Base-by-base conservation (phyloP, 1,140 invertebrate species). In the Venustaconcha ellipsiformis region DNA sequence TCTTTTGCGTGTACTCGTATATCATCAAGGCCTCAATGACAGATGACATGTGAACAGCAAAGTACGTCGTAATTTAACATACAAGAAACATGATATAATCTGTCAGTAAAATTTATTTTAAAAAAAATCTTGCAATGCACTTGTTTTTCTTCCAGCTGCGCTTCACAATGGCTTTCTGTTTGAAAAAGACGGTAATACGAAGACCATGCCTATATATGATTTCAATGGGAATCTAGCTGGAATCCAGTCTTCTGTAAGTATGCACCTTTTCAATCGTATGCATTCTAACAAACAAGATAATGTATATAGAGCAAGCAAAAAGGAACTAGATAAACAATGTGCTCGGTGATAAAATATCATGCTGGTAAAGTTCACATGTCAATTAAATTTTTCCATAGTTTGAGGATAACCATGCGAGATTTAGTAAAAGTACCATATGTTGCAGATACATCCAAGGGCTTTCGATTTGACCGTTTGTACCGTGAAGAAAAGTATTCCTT, bases 141-240 rank as follows among this genome's bases (percentile, higher is more conserved):
- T 18, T 20, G 26, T 20, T 76, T 65, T 58, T 11, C 55, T 76
- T 76, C 30, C 74, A 76, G 74, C 74, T n/a, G 66, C 69, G 14
- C 70, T 64, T 23, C 70, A 63, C 26, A 67, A 76, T 65, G 74
- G 74, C 2, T 76, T 76, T 37, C 20, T 70, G 12, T 76, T 76
- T 48, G 58, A 26, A 30, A 69, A 66, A 37, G 74, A 70, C 17
- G 57, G 26, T 15, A 70, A 76, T 26, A 76, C 67, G 15, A 69
- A 64, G 57, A 59, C 74, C 6, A 69, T 76, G 66, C 74, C 74
- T 6, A 69, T 76, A 13, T 76, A 76, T 58, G 74, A 76, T 57
- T n/a, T 76, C 13, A 65, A 76, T 48, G 74, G 74, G 1, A 63
- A 69, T n/a, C 74, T 76, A 30, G 67, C 67, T 18, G 74, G 74